phyloP scores from a whole-genome alignment of 1,140 invertebrate species.

The Notospermus geniculatus region DNA sequence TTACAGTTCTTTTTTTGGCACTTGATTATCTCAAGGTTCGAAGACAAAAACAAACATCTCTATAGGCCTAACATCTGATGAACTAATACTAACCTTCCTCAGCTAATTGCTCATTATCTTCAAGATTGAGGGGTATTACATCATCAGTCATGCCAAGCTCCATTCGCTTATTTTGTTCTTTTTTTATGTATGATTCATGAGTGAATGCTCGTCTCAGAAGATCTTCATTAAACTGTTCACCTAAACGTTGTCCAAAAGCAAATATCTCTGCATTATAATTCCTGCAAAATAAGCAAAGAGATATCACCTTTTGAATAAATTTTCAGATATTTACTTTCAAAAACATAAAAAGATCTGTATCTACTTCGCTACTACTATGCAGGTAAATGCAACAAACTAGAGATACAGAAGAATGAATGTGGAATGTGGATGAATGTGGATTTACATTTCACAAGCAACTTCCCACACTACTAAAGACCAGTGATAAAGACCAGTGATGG shows the following conservation, averaged over 20 bases:
- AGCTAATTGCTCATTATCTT: constrained; percentile 70
- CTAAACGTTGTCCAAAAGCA: constrained; percentile 80
- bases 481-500: too few species aligned
- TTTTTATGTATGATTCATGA: constrained; percentile 72
- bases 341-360: too few species aligned
- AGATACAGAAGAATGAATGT: too few species aligned
- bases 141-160: constrained; percentile 66
- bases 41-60: too few species aligned
- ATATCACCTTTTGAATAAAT: constrained; percentile 6
- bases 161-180: constrained; percentile 67
- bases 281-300: constrained; percentile 53
- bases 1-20: too few species aligned
- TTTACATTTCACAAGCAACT: too few species aligned
- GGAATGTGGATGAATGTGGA: too few species aligned
- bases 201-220: constrained; percentile 75
- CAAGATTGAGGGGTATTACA: constrained; percentile 60
- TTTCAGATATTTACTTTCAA: too few species aligned
- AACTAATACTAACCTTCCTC: constrained; percentile 60
- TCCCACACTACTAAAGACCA: too few species aligned
- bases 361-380: too few species aligned
- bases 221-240: constrained; percentile 75
- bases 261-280: constrained; percentile 85
- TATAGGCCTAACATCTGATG: neutral
- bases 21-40: too few species aligned
- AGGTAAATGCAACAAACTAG: too few species aligned